These are phyloP conservation scores for Mesembrinibis cayennensis DNA, from an alignment of 2,113 vertebrate genomes.

Conservation along the genomic window DNA sequence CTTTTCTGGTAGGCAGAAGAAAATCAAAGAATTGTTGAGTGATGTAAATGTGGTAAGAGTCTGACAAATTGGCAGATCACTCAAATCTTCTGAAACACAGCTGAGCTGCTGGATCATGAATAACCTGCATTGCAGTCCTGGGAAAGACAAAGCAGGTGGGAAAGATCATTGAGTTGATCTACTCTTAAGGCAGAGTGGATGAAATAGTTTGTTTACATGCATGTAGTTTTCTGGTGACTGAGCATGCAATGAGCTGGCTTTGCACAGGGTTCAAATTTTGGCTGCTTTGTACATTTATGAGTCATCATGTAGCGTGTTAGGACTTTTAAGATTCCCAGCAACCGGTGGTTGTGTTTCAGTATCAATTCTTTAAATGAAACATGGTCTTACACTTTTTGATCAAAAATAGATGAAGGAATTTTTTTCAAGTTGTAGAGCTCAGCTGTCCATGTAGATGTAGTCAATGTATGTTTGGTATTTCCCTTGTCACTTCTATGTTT, in stretches of 20 bases:
- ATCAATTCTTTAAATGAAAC: neutral
- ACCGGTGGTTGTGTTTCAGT: neutral
- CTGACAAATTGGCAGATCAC: neutral
- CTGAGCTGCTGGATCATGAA: neutral
- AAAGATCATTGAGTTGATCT: neutral
- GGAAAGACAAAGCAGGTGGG: neutral
- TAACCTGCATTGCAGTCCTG: neutral
- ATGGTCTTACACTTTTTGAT: neutral
- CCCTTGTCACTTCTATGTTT: neutral
- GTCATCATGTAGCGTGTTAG: accelerated
- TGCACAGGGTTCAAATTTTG: neutral
- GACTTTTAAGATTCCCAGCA: neutral
- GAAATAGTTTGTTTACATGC: neutral
- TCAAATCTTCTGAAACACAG: neutral
- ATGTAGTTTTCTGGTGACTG: neutral
- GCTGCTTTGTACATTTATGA: neutral
- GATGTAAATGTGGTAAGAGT: neutral
- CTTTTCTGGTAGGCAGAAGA: neutral
- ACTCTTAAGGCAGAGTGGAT: neutral
- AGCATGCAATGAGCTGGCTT: accelerated
- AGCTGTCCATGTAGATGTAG: neutral
- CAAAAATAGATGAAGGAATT: neutral
- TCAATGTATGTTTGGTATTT: neutral
- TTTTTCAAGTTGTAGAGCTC: neutral
- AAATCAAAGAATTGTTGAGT: neutral